Percentiles rank a stretch among this genome's conserved stretches.
Evolutionary conservation across 2,888 invertebrate species (phyloP).

Genomic region (Antheraea assamensis): DNA sequence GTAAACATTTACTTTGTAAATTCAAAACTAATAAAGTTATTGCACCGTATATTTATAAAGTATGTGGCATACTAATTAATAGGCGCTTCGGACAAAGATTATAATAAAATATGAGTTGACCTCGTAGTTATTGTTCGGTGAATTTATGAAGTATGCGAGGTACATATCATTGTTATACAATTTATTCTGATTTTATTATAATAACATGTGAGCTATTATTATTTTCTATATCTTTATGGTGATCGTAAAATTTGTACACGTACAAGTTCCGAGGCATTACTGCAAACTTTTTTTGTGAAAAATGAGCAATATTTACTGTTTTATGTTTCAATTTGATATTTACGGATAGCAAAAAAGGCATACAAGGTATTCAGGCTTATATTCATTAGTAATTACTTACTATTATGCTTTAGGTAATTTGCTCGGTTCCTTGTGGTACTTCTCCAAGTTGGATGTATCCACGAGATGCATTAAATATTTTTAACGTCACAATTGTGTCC

Average conservation of each 20-base stretch:
- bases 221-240: background rate
- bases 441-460: no score
- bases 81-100: background rate
- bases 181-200: background rate
- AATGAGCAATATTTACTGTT: background rate
- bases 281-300: background rate
- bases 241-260: background rate
- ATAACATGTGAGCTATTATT: background rate
- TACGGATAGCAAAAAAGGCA: background rate
- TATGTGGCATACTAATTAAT: background rate
- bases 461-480: no score
- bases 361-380: background rate
- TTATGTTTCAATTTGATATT: background rate
- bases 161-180: background rate
- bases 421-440: no score
- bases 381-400: no score
- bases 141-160: background rate
- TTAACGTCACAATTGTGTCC: no score
- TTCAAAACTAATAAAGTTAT: background rate
- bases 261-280: background rate
- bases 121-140: background rate
- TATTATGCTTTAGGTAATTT: no score
- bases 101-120: background rate
- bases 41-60: background rate
- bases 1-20: background rate